phyloP scores from a whole-genome alignment of 2,113 vertebrate species.

The Paramisgurnus dabryanus region DNA sequence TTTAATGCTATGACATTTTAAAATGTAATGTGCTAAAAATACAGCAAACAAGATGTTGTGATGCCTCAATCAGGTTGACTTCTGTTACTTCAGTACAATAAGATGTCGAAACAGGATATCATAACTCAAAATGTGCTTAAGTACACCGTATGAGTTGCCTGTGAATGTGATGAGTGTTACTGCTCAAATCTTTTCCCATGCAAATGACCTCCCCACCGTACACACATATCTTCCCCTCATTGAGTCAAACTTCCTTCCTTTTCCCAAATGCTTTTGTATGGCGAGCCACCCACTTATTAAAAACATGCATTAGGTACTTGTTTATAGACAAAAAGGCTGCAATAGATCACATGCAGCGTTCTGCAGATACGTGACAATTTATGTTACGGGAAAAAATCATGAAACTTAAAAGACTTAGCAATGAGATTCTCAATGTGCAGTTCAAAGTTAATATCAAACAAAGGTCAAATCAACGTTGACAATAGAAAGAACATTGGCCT shows the following conservation, averaged over 20 bases:
- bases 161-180: not conserved
- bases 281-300: conserved; percentile 37
- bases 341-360: not conserved
- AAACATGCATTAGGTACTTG: conserved; percentile 25
- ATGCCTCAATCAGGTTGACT: too few species aligned
- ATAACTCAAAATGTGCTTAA: not conserved
- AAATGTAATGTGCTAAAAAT: too few species aligned
- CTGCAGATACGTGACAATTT: not conserved
- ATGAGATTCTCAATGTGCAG: not conserved
- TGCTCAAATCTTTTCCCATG: conserved; percentile 24
- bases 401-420: not conserved
- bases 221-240: conserved; percentile 53
- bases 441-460: conserved; percentile 21
- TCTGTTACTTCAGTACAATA: too few species aligned
- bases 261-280: conserved; percentile 9
- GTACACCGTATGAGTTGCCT: not conserved
- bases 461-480: conserved; percentile 3
- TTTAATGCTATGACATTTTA: too few species aligned
- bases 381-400: not conserved
- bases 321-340: not conserved
- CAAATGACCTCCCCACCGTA: conserved; percentile 24
- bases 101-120: too few species aligned
- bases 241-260: conserved; percentile 52
- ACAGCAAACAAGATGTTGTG: too few species aligned
- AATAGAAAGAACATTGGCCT: conserved; percentile 31